Evolutionary conservation across 2,888 invertebrate species (phyloP).

Genomic region (Fabriciana adippe): DNA sequence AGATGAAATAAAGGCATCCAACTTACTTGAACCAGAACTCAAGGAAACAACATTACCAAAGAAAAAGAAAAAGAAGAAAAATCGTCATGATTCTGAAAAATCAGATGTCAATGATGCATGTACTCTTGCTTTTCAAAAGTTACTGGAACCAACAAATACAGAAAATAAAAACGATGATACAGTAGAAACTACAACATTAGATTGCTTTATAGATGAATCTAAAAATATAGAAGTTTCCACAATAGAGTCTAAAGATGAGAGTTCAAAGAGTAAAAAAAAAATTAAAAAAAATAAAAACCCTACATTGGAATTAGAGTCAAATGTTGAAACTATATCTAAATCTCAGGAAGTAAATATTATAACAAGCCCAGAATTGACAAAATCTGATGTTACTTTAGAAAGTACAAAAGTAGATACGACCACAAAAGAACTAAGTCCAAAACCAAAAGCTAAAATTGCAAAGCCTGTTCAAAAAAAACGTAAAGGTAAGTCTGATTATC

Average conservation of each 20-base stretch:
- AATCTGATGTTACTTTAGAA: constrained; percentile 21
- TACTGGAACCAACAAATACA: constrained; percentile 47
- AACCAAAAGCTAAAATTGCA: constrained; percentile 61
- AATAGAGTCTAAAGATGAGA: constrained; percentile 3
- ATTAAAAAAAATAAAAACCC: constrained; percentile 51
- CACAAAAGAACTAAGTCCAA: constrained; percentile 45
- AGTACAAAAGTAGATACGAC: not conserved
- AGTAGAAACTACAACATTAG: constrained; percentile 6
- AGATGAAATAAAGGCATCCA: constrained; percentile 26
- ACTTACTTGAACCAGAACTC: constrained; percentile 29
- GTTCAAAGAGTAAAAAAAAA: constrained; percentile 46
- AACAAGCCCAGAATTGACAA: not conserved
- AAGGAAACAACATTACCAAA: constrained; percentile 55
- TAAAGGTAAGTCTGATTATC: constrained; percentile 45
- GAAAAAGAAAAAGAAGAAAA: constrained; percentile 72
- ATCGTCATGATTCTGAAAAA: constrained; percentile 61
- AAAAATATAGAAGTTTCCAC: constrained; percentile 23
- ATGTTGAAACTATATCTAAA: constrained; percentile 10
- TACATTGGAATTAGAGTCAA: constrained; percentile 26
- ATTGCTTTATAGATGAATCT: constrained; percentile 20
- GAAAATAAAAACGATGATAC: constrained; percentile 23
- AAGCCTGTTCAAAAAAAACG: constrained; percentile 69
- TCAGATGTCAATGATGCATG: constrained; percentile 63
- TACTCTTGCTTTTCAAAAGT: constrained; percentile 59
- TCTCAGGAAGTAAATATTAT: not conserved